Evolutionary conservation across 2,113 vertebrate genomes (phyloP), one percentile per base, ranked within the genome.

Genomic region (Galbula dea): DNA sequence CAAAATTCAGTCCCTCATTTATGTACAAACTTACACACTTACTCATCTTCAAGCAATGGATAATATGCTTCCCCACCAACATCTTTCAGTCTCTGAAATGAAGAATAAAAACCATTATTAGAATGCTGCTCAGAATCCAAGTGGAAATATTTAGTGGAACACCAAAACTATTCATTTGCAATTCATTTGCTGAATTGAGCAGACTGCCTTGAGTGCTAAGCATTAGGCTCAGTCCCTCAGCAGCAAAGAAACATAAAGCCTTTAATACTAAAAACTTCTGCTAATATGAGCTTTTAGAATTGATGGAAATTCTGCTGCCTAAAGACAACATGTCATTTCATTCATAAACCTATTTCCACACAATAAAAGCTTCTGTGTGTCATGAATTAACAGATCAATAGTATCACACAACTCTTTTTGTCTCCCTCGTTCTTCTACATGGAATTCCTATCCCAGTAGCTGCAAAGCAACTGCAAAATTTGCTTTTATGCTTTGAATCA

Each of bases 21-120:
- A 74, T 7, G 24, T 36, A 72, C 13, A 61, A 57, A 71, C 36
- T 75, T 59, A 81, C 1, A 86, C 78, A 98, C 99, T 98, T 98
- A 99, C 99, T 99, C 99, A 76, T 99, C 99, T 97, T 99, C 99
- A 90, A 99, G 98, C 76, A 99, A 94, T 11, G 99, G 99, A 94
- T 98, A 99, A 98, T 98, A 99, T 16, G 98, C 98, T 97, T 99
- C 99, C 83, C 99, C 99, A 59, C 98, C 98, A 52, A 99, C 99
- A 97, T 99, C 99, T 96, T 99, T 99, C 95, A 99, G 96, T 93
- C 99, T 98, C 99, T 99, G 94, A 83, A 95, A 88, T 18, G 7
- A 82, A 63, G 12, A 83, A 89, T 39, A 87, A 86, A 87, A 76
- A 27, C 4, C 0, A 3, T 24, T 52, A 65, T 18, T 29, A 79